These are phyloP conservation scores for Saccopteryx bilineata DNA, from an alignment of 2,113 vertebrate genomes.

Conservation along the genomic window DNA sequence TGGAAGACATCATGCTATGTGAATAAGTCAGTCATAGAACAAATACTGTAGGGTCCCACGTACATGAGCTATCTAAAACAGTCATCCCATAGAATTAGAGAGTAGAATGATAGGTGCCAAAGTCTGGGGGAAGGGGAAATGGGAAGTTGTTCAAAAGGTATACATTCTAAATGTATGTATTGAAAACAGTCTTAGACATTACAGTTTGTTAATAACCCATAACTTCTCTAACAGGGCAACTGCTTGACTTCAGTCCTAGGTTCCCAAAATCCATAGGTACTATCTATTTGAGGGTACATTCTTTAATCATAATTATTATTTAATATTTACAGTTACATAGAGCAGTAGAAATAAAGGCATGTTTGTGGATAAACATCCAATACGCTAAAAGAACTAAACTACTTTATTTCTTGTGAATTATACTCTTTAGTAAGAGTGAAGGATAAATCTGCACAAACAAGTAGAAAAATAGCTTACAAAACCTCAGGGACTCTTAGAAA, in stretches of 20 bases:
- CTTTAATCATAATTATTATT: neutral
- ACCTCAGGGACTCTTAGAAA: conserved; percentile 45
- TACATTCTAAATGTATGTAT: neutral
- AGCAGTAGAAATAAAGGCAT: neutral
- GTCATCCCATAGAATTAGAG: neutral
- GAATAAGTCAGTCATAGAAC: neutral
- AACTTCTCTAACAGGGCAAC: neutral
- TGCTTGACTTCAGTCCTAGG: neutral
- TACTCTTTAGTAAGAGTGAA: neutral
- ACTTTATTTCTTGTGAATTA: neutral
- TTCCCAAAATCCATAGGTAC: neutral
- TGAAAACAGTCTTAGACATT: neutral
- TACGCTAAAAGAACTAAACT: neutral
- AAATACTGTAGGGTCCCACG: neutral
- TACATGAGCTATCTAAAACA: neutral
- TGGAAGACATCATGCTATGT: neutral
- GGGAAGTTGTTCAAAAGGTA: neutral
- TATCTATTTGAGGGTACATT: neutral
- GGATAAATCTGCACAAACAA: conserved; percentile 2
- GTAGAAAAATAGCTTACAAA: conserved; percentile 54
- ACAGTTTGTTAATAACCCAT: neutral
- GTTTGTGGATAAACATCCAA: neutral
- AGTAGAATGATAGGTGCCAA: neutral
- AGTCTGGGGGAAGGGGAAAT: neutral
- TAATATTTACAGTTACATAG: neutral